Percentiles rank a stretch among this genome's conserved stretches.
These are phyloP conservation scores for Peribatodes rhomboidaria DNA, from an alignment of 2,888 invertebrate genomes.

Conservation along the genomic window DNA sequence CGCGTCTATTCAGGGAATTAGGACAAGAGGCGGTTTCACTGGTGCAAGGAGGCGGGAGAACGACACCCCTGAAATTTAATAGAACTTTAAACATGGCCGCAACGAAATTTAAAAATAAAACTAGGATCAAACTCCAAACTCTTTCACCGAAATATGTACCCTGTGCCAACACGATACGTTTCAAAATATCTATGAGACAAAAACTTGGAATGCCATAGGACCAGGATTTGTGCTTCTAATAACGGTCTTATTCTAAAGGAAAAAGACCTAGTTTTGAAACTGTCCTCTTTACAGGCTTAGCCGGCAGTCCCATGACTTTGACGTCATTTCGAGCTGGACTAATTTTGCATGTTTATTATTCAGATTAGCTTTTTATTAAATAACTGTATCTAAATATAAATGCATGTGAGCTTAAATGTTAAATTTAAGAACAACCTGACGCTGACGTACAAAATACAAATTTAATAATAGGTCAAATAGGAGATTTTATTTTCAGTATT, in stretches of 20 bases:
- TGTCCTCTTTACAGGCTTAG: not conserved
- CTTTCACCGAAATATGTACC: slow-evolving; percentile 13
- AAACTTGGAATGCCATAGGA: slow-evolving; percentile 6
- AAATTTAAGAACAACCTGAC: not conserved
- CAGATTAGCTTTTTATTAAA: not conserved
- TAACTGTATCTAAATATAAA: not conserved
- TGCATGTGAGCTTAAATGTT: not conserved
- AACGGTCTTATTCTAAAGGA: slow-evolving; percentile 3
- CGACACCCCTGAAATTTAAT: slow-evolving; percentile 59
- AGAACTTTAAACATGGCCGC: slow-evolving; percentile 59
- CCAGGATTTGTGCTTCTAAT: not conserved
- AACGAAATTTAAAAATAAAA: slow-evolving; percentile 51
- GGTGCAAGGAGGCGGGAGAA: slow-evolving; percentile 64
- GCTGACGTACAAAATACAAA: too few species aligned
- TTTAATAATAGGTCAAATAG: too few species aligned
- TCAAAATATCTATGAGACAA: slow-evolving; percentile 3
- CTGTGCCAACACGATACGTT: not conserved
- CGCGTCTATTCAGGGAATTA: slow-evolving; percentile 71
- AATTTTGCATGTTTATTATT: not conserved
- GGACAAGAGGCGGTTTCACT: slow-evolving; percentile 70
- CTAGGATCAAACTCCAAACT: slow-evolving; percentile 19
- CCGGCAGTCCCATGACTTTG: not conserved
- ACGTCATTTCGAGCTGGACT: not conserved
- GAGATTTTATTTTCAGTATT: too few species aligned
- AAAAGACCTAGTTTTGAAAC: not conserved